A percentile compares a stretch with the other conserved stretches of the same genome.
Evolutionary conservation across 1,140 invertebrate genomes (phyloP).

Genomic region (Metopolophium dirhodum): DNA sequence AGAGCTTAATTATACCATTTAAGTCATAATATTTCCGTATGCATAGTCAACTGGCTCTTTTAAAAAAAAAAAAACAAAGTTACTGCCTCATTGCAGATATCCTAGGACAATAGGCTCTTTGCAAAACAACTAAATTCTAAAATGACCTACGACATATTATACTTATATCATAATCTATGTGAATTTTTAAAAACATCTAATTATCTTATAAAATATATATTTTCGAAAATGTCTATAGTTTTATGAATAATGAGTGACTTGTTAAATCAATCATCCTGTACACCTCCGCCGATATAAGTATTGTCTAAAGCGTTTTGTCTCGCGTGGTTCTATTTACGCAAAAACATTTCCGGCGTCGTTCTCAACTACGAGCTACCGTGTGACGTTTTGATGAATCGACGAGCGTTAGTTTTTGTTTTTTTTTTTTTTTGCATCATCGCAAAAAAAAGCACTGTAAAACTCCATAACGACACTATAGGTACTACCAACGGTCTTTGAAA

Average conservation of each 20-base stretch:
- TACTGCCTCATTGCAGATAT: too few relatives aligned
- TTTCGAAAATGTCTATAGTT: neutral
- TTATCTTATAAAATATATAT: neutral
- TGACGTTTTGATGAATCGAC: conserved; percentile 28
- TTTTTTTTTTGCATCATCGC: neutral
- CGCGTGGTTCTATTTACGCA: neutral
- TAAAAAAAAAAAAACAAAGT: neutral
- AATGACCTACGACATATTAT: neutral
- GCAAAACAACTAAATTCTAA: neutral
- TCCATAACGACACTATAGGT: neutral
- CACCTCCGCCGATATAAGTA: neutral
- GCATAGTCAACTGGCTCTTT: neutral
- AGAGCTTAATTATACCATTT: too few relatives aligned
- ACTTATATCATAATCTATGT: too few relatives aligned
- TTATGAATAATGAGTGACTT: neutral
- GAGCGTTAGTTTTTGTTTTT: neutral
- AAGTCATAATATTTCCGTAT: too few relatives aligned
- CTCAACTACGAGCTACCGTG: neutral
- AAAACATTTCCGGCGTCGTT: neutral
- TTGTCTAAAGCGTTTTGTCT: neutral
- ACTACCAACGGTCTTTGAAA: neutral
- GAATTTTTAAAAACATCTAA: too few relatives aligned
- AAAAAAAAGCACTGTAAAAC: neutral
- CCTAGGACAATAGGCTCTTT: neutral
- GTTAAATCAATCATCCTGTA: neutral